Evolutionary conservation across 2,797 vertebrate species (phyloP).

Genomic region (Mus minutoides): DNA sequence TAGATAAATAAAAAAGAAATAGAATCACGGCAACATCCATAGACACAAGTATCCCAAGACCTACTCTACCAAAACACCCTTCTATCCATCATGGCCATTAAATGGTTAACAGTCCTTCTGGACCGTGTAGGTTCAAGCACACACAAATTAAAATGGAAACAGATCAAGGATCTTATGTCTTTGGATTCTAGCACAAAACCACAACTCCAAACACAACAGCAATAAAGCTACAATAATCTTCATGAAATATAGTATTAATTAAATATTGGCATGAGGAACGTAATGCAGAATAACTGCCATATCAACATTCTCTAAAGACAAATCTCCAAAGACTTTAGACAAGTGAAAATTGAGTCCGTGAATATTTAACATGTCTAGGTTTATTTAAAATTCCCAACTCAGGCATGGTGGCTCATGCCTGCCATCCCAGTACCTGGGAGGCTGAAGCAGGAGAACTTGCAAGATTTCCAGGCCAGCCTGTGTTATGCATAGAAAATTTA

Average conservation of each 20-base stretch:
- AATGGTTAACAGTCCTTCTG: constrained; percentile 60
- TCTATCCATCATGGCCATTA: no score
- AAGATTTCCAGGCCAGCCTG: not conserved
- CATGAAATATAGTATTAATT: constrained; percentile 75
- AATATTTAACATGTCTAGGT: constrained; percentile 73
- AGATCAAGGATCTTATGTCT: constrained; percentile 44
- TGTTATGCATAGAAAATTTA: not conserved
- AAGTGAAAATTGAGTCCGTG: constrained; percentile 67
- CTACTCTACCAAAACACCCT: no score
- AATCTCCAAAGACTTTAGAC: constrained; percentile 74
- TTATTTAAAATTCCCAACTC: constrained; percentile 69
- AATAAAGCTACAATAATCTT: constrained; percentile 70
- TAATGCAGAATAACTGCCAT: constrained; percentile 66
- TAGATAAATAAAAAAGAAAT: no score
- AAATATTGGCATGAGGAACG: constrained; percentile 60
- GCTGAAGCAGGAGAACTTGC: not conserved
- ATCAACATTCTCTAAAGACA: constrained; percentile 72
- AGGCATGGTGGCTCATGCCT: not conserved
- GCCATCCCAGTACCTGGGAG: not conserved
- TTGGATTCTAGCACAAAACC: constrained; percentile 57
- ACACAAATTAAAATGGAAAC: constrained; percentile 63
- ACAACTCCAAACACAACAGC: constrained; percentile 63
- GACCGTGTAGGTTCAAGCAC: not conserved
- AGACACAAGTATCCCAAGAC: not conserved
- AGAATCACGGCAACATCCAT: not conserved